phyloP scores from a whole-genome alignment of 2,113 vertebrate species.

The Nannobrachium achirus region DNA sequence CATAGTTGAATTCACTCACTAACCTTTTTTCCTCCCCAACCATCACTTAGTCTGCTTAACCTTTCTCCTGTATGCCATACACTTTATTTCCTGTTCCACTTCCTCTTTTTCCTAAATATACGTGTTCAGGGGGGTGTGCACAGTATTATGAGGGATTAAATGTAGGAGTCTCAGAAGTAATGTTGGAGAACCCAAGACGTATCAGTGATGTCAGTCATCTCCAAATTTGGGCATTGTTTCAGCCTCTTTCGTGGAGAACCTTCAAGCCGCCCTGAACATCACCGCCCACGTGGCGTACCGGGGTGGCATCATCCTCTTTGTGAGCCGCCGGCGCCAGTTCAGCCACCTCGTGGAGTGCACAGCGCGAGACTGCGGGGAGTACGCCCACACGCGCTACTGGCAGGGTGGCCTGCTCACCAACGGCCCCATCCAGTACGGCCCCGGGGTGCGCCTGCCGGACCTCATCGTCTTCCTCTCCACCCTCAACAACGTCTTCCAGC shows the following conservation, averaged over 20 bases:
- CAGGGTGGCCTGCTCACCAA: conserved; percentile 94
- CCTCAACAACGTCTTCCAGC: conserved; percentile 91
- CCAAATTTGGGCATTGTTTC: too few relatives aligned
- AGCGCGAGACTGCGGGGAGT: conserved; percentile 87
- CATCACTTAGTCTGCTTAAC: neutral
- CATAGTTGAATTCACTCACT: too few relatives aligned
- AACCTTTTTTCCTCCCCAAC: too few relatives aligned
- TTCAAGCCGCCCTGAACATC: conserved; percentile 91
- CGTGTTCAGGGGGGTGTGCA: too few relatives aligned
- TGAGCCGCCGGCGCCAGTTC: conserved; percentile 89
- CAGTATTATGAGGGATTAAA: too few relatives aligned
- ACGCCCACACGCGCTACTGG: conserved; percentile 93
- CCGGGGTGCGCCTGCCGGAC: conserved; percentile 84
- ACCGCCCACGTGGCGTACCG: conserved; percentile 90
- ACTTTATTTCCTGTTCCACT: too few relatives aligned
- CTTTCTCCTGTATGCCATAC: too few relatives aligned
- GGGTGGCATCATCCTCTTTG: conserved; percentile 88
- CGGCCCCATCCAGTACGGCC: conserved; percentile 80
- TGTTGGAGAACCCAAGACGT: too few relatives aligned
- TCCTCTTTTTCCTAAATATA: too few relatives aligned
- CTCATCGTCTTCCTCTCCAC: conserved; percentile 90
- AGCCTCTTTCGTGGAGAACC: conserved; percentile 79
- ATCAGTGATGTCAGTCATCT: too few relatives aligned
- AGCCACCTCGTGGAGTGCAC: conserved; percentile 84
- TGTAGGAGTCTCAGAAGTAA: too few relatives aligned